Conservation (phyloP, 2,797 vertebrate species). For the Petrocephalus sullivani region DNA sequence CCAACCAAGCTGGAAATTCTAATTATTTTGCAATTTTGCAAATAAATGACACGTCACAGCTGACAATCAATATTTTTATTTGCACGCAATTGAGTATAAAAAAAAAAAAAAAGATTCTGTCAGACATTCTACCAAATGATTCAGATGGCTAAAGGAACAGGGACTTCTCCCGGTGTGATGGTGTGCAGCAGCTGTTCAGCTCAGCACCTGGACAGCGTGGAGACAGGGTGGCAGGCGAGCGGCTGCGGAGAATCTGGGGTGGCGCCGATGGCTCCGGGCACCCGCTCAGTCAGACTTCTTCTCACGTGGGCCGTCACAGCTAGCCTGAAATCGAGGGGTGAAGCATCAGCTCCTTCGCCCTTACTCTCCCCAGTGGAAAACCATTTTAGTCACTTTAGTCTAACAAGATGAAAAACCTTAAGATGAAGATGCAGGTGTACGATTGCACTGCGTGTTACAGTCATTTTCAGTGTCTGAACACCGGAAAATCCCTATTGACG, state of each 20-base stretch:
- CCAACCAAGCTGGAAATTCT: neutral
- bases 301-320: conserved; percentile 44
- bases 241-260: neutral
- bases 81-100: neutral
- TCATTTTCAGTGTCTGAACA: neutral
- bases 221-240: neutral
- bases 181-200: neutral
- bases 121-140: neutral
- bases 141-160: neutral
- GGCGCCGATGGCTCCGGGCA: neutral
- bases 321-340: conserved; percentile 46
- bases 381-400: neutral
- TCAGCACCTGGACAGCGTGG: neutral
- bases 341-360: neutral
- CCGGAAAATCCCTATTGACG: neutral
- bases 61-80: neutral
- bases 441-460: neutral
- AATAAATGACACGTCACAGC: neutral
- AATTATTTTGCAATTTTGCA: neutral
- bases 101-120: neutral
- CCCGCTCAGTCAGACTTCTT: conserved; percentile 63
- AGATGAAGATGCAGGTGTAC: neutral
- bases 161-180: neutral
- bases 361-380: neutral
- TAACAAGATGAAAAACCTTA: neutral